A percentile compares a stretch with the other conserved stretches of the same genome.
Evolutionary conservation across 2,888 invertebrate genomes (phyloP).

Genomic region (Bibio marci): DNA sequence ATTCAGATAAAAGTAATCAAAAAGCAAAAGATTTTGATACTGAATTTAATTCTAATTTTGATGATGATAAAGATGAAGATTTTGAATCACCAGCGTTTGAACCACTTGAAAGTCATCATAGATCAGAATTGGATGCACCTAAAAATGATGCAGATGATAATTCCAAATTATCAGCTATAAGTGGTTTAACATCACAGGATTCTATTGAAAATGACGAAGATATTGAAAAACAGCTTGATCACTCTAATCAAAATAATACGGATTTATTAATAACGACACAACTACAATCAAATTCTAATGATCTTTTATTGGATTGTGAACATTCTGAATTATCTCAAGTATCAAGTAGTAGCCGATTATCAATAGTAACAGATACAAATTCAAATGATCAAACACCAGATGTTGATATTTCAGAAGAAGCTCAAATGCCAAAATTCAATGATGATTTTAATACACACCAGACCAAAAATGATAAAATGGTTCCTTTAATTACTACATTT

Average conservation of each 20-base stretch:
- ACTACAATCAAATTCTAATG: conserved; percentile 24
- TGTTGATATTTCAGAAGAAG: conserved; percentile 26
- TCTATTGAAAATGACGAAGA: conserved; percentile 13
- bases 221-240: too few relatives aligned
- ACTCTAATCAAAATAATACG: background rate
- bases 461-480: conserved; percentile 3
- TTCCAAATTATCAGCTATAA: conserved; percentile 35
- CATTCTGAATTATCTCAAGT: conserved; percentile 42
- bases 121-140: conserved; percentile 10
- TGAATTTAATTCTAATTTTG: conserved; percentile 3
- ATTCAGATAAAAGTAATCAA: conserved; percentile 44
- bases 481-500: conserved; percentile 11
- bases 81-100: conserved; percentile 51
- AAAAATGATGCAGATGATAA: conserved; percentile 18
- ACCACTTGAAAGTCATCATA: conserved; percentile 32
- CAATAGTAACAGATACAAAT: conserved; percentile 31
- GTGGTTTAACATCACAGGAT: conserved; percentile 25
- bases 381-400: conserved; percentile 26
- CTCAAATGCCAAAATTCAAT: conserved; percentile 28
- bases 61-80: conserved; percentile 35
- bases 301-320: too few relatives aligned
- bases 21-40: conserved; percentile 13
- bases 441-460: conserved; percentile 21
- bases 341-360: conserved; percentile 39
- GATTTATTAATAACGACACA: conserved; percentile 16